These are phyloP conservation scores for Setophaga coronata DNA, from an alignment of 2,113 vertebrate genomes.

Conservation along the genomic window DNA sequence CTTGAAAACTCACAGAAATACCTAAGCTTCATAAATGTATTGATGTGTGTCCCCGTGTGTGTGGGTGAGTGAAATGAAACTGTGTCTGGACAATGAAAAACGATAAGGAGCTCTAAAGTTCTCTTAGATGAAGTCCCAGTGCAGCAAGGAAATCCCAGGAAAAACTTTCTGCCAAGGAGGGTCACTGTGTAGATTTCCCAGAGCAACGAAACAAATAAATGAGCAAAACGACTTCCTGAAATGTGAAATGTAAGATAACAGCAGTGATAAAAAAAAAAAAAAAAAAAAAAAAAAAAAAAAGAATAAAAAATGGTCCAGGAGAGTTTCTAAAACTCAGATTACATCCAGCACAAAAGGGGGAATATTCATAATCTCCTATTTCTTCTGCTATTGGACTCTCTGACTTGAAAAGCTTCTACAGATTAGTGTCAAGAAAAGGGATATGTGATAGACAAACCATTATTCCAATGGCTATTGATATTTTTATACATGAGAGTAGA, in stretches of 20 bases:
- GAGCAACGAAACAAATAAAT: neutral
- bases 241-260: neutral
- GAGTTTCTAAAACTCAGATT: neutral
- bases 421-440: neutral
- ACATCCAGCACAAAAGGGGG: neutral
- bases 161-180: neutral
- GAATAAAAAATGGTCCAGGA: neutral
- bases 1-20: conserved; percentile 17
- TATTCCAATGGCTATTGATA: neutral
- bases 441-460: neutral
- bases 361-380: neutral
- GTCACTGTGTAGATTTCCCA: neutral
- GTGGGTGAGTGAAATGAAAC: conserved; percentile 10
- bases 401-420: neutral
- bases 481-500: neutral
- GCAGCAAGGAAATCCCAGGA: neutral
- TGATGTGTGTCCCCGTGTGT: neutral
- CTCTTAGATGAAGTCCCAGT: neutral
- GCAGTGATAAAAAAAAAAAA: neutral
- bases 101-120: neutral
- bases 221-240: neutral
- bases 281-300: neutral
- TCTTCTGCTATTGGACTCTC: neutral
- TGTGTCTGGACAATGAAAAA: conserved; percentile 17
- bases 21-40: conserved; percentile 38